Evolutionary conservation across 2,797 vertebrate species (phyloP), one percentile per base, ranked within the genome.

Genomic region (Sebastes flavidus): DNA sequence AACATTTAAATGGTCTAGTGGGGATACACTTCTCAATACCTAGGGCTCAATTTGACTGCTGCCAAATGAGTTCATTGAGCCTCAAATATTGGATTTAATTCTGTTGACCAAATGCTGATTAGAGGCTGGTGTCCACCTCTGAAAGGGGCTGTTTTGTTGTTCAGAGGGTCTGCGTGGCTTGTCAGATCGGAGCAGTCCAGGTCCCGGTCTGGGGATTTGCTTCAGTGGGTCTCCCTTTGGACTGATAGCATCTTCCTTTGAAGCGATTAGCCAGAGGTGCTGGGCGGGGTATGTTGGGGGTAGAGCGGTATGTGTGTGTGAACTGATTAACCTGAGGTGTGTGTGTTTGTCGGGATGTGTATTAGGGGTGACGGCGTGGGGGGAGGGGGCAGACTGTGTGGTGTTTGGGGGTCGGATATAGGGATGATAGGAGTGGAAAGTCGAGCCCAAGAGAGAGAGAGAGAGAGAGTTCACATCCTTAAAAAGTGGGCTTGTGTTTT

Each of bases 181-280:
- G 66, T 84, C 82, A 72, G 81, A 85, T 82, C 2, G 67, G 8
- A 66, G 79, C 16, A 6, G 80, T 77, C 75, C 49, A 8, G 49
- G 49, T 52, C 49, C 49, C 9, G 76, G 32, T 67, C 79, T 79
- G 71, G 66, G 79, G 79, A 81, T 87, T 85, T 72, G 72, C 84
- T 78, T 69, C 70, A 80, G 22, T 65, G 84, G 67, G 72, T 79
- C 82, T 77, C 55, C 70, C 61, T 80, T 52, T 4, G 58, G 68
- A 30, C 78, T 90, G 93, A 94, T 94, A 93, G 89, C 83, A 93
- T 94, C 92, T 93, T 85, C 42, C 87, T 94, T 94, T 94, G 91
- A 92, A 92, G 91, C 84, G 86, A 92, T 94, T 94, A 92, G 88
- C 90, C 90, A 89, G 90, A 89, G 92, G 91, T 92, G 91, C 84